Percentiles rank a stretch among this genome's conserved stretches.
These are phyloP conservation scores for Endotricha flammealis DNA, from an alignment of 2,888 invertebrate genomes.

Conservation along the genomic window DNA sequence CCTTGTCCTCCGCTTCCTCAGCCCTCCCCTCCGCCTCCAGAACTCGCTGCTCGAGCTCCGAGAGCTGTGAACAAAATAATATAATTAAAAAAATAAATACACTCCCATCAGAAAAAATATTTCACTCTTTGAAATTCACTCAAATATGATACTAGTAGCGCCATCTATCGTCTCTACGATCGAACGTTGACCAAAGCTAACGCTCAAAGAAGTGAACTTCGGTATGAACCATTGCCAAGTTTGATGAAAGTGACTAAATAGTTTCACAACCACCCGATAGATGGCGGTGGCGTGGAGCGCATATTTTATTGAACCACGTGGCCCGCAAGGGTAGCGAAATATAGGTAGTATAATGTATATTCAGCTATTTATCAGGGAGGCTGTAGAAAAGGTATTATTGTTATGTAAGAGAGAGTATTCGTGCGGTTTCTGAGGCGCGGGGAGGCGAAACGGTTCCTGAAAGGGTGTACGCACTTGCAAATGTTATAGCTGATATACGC, in stretches of 20 bases:
- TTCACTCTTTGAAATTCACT: too few species aligned
- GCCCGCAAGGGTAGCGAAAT: conserved; percentile 28
- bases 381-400: conserved; percentile 67
- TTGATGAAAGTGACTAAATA: conserved; percentile 19
- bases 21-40: conserved; percentile 95
- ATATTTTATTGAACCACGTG: conserved; percentile 71
- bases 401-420: conserved; percentile 72
- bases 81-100: conserved; percentile 5
- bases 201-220: conserved; percentile 16
- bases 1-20: conserved; percentile 97
- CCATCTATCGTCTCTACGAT: conserved; percentile 41
- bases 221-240: conserved; percentile 22
- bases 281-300: conserved; percentile 48
- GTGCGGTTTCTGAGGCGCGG: conserved; percentile 63
- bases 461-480: conserved; percentile 62
- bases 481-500: conserved; percentile 61
- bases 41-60: conserved; percentile 95
- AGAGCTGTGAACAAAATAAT: conserved; percentile 84
- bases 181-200: neutral
- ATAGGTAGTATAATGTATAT: conserved; percentile 26
- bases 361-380: conserved; percentile 46
- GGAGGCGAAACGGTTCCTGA: conserved; percentile 50
- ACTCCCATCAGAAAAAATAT: conserved; percentile 8
- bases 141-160: conserved; percentile 31
- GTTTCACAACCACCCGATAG: conserved; percentile 52